phyloP scores from a whole-genome alignment of 2,113 vertebrate species.

The Odocoileus virginianus region DNA sequence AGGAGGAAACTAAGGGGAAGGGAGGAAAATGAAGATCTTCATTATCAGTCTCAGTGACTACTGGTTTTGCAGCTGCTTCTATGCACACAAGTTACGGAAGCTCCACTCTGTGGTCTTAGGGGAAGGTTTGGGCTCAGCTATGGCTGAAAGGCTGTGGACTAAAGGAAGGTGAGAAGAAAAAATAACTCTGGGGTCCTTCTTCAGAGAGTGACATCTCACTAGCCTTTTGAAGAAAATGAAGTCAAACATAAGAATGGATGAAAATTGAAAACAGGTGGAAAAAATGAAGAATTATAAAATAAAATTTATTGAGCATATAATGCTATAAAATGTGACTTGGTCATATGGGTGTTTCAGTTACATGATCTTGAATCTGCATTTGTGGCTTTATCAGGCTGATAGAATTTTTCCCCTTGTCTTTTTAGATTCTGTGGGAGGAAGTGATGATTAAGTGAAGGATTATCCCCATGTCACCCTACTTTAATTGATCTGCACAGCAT shows the following conservation, averaged over 20 bases:
- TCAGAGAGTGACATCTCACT: not conserved
- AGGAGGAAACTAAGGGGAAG: not conserved
- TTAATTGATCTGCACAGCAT: not conserved
- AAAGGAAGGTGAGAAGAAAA: not conserved
- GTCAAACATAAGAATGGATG: not conserved
- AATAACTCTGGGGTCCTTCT: not conserved
- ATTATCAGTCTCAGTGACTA: not conserved
- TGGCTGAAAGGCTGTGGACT: not conserved
- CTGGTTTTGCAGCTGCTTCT: not conserved
- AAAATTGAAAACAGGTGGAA: not conserved
- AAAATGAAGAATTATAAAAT: not conserved
- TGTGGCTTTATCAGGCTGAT: not conserved
- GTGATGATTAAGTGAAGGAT: not conserved
- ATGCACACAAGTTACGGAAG: rapidly evolving
- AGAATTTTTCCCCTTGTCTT: not conserved
- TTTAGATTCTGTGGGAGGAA: not conserved
- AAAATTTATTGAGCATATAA: not conserved
- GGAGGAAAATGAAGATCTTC: not conserved
- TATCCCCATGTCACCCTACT: not conserved
- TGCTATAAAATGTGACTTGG: not conserved
- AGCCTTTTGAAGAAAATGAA: not conserved
- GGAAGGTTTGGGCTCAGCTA: not conserved
- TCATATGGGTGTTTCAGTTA: not conserved
- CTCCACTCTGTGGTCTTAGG: not conserved
- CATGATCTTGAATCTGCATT: not conserved